These are phyloP conservation scores for Caenorhabditis drosophilae DNA, from an alignment of 2,888 invertebrate genomes.

Conservation along the genomic window DNA sequence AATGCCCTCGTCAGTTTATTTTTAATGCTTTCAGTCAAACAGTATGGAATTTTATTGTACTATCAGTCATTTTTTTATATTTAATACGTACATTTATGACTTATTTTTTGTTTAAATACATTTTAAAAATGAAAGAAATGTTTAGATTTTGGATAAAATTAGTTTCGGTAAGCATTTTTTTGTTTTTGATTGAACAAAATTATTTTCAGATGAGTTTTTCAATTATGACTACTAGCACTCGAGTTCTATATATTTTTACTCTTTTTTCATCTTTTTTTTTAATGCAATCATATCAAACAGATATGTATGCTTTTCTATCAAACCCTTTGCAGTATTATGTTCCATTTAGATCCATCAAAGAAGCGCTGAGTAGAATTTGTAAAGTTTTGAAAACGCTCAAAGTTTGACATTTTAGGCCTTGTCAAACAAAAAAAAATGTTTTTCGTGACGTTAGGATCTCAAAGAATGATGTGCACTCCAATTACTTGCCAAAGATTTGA, in stretches of 20 bases:
- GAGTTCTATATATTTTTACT: constrained; percentile 16
- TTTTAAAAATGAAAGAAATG: not conserved
- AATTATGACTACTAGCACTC: constrained; percentile 18
- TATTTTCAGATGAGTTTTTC: constrained; percentile 15
- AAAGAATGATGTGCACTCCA: constrained; percentile 31
- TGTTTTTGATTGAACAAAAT: not conserved
- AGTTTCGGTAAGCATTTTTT: not conserved
- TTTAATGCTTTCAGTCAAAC: constrained; percentile 43
- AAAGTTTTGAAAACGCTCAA: not conserved
- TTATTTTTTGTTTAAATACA: constrained; percentile 4
- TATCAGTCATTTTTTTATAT: constrained; percentile 27
- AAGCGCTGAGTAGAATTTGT: constrained; percentile 29
- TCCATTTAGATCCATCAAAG: constrained; percentile 39
- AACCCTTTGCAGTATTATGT: constrained; percentile 41
- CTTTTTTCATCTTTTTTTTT: constrained; percentile 37
- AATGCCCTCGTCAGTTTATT: constrained; percentile 46
- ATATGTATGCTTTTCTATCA: constrained; percentile 49
- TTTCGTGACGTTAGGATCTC: constrained; percentile 37
- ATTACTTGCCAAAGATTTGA: constrained; percentile 25
- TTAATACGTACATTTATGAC: constrained; percentile 13
- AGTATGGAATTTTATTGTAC: constrained; percentile 35
- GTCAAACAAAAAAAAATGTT: constrained; percentile 35
- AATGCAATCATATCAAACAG: constrained; percentile 42
- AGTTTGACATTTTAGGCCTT: constrained; percentile 14
- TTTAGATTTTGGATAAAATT: not conserved